phyloP scores from a whole-genome alignment of 37 sponge, comb jelly and placozoan species.

The Mnemiopsis leidyi region DNA sequence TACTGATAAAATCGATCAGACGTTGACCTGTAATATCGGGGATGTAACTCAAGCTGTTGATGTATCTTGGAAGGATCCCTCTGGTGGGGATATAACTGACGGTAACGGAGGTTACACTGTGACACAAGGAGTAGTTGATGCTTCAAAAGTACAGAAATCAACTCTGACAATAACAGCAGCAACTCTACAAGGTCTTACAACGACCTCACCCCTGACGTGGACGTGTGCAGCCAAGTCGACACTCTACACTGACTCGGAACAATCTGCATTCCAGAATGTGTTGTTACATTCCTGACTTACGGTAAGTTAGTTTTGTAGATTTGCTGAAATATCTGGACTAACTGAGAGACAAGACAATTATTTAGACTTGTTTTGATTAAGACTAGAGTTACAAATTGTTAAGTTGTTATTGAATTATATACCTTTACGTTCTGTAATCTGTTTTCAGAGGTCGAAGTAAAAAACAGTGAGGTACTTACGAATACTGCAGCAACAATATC shows the following conservation, averaged over 20 bases:
- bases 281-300: neutral
- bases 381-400: too few relatives aligned
- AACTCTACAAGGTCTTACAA: neutral
- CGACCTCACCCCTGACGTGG: neutral
- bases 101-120: neutral
- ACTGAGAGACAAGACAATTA: too few relatives aligned
- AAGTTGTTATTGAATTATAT: too few relatives aligned
- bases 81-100: too few relatives aligned
- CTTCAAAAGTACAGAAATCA: neutral
- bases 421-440: too few relatives aligned
- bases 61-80: too few relatives aligned
- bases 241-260: neutral
- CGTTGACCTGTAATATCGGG: too few relatives aligned
- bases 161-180: neutral
- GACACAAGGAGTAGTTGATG: neutral
- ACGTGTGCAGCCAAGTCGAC: neutral
- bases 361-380: too few relatives aligned
- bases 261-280: neutral
- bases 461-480: neutral
- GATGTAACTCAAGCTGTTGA: too few relatives aligned
- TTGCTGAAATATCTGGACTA: too few relatives aligned
- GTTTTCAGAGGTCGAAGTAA: neutral
- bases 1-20: too few relatives aligned
- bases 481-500: neutral
- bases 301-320: neutral